Evolutionary conservation across 2,113 vertebrate species (phyloP), one percentile per base, ranked within the genome.

Genomic region (Aptenodytes forsteri): DNA sequence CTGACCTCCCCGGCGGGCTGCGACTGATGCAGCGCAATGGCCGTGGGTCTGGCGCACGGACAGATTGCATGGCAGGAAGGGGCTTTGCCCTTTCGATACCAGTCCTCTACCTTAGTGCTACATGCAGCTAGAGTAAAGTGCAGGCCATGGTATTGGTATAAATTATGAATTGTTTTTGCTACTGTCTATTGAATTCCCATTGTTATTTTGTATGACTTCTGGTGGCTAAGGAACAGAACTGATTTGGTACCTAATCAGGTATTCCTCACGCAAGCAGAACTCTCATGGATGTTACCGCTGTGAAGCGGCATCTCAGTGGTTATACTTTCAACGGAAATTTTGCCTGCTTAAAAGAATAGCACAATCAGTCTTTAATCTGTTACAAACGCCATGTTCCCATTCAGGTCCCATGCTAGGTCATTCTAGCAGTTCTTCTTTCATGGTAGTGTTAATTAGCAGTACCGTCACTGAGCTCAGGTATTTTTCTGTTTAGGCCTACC

Each of bases 11-110:
- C 9, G 3, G 1, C 0, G 12, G 47, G 42, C 81, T 55, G 52
- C 0, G 11, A 38, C 34, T 56, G 58, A 40, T 29, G 38, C 40
- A 83, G 50, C 0, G 0, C 54, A 22, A 36, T 9, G 17, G 27
- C 65, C 3, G 2, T 52, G 19, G 34, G 40, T 52, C 70, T 62
- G 59, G 23, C 2, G 2, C 14, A 46, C 0, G 5, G 65, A 16
- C 38, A 54, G 64, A 30, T 0, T 47, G 21, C 10, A 13, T 1
- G 34, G 34, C 55, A 83, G 34, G 47, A 55, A 26, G 47, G 21
- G 46, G 18, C 42, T 78, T 40, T 34, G 56, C 22, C 47, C 47
- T 42, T 52, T 67, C 21, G 52, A 5, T 4, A 36, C 2, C 22
- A 58, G 23, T 38, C 21, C 46, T 59, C 32, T 70, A 34, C 56